These are phyloP conservation scores for Dolomedes plantarius DNA, from an alignment of 2,888 invertebrate genomes.

Conservation along the genomic window DNA sequence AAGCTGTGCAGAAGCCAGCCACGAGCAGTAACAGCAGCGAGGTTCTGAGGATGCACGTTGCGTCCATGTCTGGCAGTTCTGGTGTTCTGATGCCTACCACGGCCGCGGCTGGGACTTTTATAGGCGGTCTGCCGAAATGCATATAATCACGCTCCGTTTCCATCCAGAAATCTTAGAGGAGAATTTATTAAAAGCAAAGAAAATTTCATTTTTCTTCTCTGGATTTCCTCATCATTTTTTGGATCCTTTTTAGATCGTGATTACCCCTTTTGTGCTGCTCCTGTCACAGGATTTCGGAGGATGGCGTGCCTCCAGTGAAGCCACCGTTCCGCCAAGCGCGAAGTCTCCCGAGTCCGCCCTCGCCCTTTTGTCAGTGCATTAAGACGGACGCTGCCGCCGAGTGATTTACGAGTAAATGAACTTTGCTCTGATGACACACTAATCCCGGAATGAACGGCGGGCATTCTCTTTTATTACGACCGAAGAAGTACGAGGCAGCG, in stretches of 20 bases:
- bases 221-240: constrained; percentile 44
- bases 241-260: neutral
- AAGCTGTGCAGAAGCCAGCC: neutral
- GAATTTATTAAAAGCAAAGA: constrained; percentile 26
- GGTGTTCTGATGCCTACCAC: too few relatives aligned
- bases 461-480: neutral
- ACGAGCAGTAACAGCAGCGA: neutral
- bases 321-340: constrained; percentile 15
- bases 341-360: constrained; percentile 21
- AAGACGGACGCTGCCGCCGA: constrained; percentile 41
- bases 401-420: constrained; percentile 66
- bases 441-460: constrained; percentile 26
- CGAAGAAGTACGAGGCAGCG: neutral
- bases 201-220: constrained; percentile 45
- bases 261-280: constrained; percentile 33
- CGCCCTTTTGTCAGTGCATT: constrained; percentile 36
- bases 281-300: constrained; percentile 11
- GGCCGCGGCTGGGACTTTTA: too few relatives aligned
- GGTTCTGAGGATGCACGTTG: neutral
- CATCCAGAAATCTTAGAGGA: constrained; percentile 21
- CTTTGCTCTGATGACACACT: constrained; percentile 44
- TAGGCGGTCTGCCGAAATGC: neutral
- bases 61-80: neutral
- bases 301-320: constrained; percentile 6
- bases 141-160: constrained; percentile 58